Percentiles rank a stretch among this genome's conserved stretches.
Conservation (phyloP, 2,888 invertebrate species). For the Oxystoma pomonae region DNA sequence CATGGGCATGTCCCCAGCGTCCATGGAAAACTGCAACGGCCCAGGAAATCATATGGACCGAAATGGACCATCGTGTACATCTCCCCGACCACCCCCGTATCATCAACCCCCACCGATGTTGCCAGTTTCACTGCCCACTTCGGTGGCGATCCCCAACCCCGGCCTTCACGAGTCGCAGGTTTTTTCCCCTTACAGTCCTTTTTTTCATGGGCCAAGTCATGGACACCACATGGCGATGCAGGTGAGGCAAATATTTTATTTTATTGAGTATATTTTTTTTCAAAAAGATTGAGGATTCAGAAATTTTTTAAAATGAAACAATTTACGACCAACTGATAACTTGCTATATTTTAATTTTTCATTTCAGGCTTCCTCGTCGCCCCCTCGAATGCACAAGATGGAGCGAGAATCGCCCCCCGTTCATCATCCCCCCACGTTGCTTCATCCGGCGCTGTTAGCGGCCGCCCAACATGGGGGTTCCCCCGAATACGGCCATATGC, state of each 20-base stretch:
- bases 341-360: no score
- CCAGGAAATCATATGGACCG: conserved; percentile 44
- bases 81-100: conserved; percentile 57
- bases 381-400: conserved; percentile 64
- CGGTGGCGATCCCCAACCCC: conserved; percentile 95
- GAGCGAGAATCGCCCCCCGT: conserved; percentile 81
- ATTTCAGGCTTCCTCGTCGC: conserved; percentile 50
- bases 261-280: no score
- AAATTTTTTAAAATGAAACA: no score
- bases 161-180: conserved; percentile 92
- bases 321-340: no score
- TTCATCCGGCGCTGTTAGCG: conserved; percentile 81
- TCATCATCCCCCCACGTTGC: conserved; percentile 78
- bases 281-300: no score
- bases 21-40: conserved; percentile 50
- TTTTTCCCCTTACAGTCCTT: conserved; percentile 87
- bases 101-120: conserved; percentile 76
- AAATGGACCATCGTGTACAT: conserved; percentile 52
- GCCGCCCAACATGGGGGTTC: conserved; percentile 78
- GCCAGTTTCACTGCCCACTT: conserved; percentile 86
- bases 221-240: conserved; percentile 50
- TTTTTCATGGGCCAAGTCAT: conserved; percentile 63
- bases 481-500: conserved; percentile 73
- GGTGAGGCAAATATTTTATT: no score
- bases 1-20: conserved; percentile 62